Conservation (phyloP, 2,797 vertebrate genomes). For the Triplophysa yarkandensis region DNA sequence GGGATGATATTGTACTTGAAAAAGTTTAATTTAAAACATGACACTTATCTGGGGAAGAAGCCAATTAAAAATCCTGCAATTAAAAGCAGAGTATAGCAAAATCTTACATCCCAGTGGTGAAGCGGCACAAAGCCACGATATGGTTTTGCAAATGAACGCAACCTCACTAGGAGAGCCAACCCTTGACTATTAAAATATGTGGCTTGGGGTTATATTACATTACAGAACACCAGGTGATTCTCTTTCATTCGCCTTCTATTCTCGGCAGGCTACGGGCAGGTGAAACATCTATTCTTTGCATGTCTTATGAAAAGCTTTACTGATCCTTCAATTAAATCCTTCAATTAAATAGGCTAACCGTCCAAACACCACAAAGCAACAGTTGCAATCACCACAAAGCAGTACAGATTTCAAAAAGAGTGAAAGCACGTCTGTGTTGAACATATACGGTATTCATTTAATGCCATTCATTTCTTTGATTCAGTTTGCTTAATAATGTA, state of each 20-base stretch:
- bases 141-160: constrained; percentile 67
- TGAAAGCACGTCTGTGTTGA: background rate
- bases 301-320: constrained; percentile 64
- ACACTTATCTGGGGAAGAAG: constrained; percentile 59
- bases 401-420: background rate
- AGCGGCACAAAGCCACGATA: constrained; percentile 68
- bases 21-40: constrained; percentile 56
- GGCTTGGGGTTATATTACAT: constrained; percentile 72
- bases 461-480: background rate
- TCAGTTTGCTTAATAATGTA: background rate
- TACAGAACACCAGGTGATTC: constrained; percentile 65
- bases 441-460: background rate
- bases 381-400: constrained; percentile 36
- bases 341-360: constrained; percentile 70
- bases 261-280: constrained; percentile 65
- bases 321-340: constrained; percentile 76
- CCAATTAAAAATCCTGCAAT: constrained; percentile 68
- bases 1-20: constrained; percentile 18
- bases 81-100: constrained; percentile 67
- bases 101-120: constrained; percentile 60
- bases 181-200: constrained; percentile 72
- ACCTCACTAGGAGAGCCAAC: constrained; percentile 68
- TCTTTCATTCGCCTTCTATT: constrained; percentile 66
- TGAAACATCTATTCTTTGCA: constrained; percentile 66
- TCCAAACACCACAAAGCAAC: constrained; percentile 54